Evolutionary conservation across 1,140 invertebrate genomes (phyloP).

Genomic region (Zaprionus lachaisei): DNA sequence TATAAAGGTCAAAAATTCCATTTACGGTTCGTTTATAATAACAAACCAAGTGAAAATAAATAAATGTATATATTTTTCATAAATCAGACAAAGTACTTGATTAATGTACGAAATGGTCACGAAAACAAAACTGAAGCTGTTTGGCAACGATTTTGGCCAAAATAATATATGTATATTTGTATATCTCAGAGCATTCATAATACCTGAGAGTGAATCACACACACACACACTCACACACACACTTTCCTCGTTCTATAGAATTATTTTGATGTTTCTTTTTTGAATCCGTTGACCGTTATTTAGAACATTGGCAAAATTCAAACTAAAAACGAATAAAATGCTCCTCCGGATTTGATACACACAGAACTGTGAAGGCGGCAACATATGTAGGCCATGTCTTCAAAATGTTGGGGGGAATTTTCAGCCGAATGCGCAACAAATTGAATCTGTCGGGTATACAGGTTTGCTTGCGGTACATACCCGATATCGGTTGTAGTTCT

Average conservation of each 20-base stretch:
- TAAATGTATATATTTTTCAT: background rate
- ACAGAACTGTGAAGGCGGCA: background rate
- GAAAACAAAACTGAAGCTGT: constrained; percentile 2
- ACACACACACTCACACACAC: background rate
- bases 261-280: constrained; percentile 3
- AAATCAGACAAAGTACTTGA: constrained; percentile 6
- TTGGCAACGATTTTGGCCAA: constrained; percentile 4
- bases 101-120: constrained; percentile 8
- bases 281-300: constrained; percentile 5
- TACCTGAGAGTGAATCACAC: background rate
- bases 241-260: background rate
- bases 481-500: background rate
- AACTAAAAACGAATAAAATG: background rate
- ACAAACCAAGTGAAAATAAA: background rate
- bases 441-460: background rate
- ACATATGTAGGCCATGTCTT: background rate
- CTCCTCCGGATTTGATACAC: background rate
- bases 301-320: constrained; percentile 5
- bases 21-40: background rate
- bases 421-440: background rate
- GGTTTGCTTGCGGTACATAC: background rate
- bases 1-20: constrained; percentile 6
- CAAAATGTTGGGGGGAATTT: background rate
- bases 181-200: background rate
- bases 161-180: background rate